Base-by-base conservation (phyloP, 2,797 vertebrate genomes). In the Scolopax bukidnonensis region DNA sequence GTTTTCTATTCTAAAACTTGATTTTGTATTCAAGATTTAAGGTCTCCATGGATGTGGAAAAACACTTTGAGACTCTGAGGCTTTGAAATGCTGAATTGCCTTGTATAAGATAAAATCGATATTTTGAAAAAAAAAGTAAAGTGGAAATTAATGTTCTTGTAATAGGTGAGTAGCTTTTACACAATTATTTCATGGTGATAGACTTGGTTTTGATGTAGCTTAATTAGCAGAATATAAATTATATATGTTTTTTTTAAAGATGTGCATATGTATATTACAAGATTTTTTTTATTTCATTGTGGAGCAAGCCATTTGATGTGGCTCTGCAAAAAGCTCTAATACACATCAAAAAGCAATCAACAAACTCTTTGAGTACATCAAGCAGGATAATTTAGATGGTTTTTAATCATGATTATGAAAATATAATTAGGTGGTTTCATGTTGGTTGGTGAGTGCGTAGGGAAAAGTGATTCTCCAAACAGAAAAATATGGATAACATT, bases 391-490 rank as follows among this genome's bases (percentile, higher is more conserved):
- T 98, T 98, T 97, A 97, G 97, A 95, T 97, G 95, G 95, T 96
- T 98, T 98, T 97, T 97, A 97, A 98, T 98, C 97, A 97, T 92
- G 97, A 97, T 97, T 98, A 97, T 98, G 95, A 98, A 98, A 98
- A 96, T 96, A 97, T 98, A 98, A 98, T 97, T 98, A 98, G 96
- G 97, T 97, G 95, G 96, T 98, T 98, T 98, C 96, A 96, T 95
- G 96, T 97, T 97, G 95, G 96, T 93, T 97, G 79, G 96, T 96
- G 95, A 98, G 97, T 96, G 95, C 83, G 6, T 86, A 95, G 93
- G 94, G 95, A 94, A 97, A 97, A 98, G 96, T 92, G 93, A 97
- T 96, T 98, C 96, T 98, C 96, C 94, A 95, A 96, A 97, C 84
- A 97, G 95, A 97, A 97, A 97, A 98, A 96, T 93, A 84, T 87